Base-by-base conservation (phyloP, 2,113 vertebrate genomes). In the Pseudorectes ferrugineus region DNA sequence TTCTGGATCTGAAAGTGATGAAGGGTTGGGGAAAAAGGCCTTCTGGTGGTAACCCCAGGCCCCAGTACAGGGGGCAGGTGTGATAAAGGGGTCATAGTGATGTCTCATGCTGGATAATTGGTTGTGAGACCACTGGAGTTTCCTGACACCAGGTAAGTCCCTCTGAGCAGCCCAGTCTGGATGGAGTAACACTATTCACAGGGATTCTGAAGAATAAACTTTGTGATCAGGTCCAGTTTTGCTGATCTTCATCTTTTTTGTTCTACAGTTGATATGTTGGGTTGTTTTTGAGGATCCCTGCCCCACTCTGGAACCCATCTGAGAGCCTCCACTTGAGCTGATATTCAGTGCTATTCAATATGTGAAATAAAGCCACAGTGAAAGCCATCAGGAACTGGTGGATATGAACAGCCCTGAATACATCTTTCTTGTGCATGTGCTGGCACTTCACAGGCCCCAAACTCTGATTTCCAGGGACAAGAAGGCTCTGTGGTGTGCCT, bases 41-140 rank as follows among this genome's bases (percentile, higher is more conserved):
- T 77, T 77, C 42, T 67, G 35, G 21, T 36, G 22, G 17, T 16
- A 79, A 33, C 1, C 2, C 5, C 23, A 74, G 28, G 3, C 5
- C 14, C 11, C 0, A 1, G 22, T 58, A 26, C 8, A 55, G 51
- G 21, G 7, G 8, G 0, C 9, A 79, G 38, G 16, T 23, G 26
- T 79, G 54, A 28, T 14, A 48, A 73, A 55, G 13, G 28, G 17
- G 43, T 77, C 1, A 2, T 31, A 51, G 35, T 33, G 33, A 10
- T 57, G 13, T 22, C 36, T 94, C 12, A 45, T 65, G 21, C 5
- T 57, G 33, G 17, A 28, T 16, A 65, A 36, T 10, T 59, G 40
- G 8, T 40, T 73, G 25, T 36, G 17, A 83, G 49, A 62, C 28
- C 3, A 17, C 46, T 10, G 62, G 15, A 17, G 4, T 45, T 86